Conservation (phyloP, 2,113 vertebrate genomes). For the Onychostoma macrolepis region DNA sequence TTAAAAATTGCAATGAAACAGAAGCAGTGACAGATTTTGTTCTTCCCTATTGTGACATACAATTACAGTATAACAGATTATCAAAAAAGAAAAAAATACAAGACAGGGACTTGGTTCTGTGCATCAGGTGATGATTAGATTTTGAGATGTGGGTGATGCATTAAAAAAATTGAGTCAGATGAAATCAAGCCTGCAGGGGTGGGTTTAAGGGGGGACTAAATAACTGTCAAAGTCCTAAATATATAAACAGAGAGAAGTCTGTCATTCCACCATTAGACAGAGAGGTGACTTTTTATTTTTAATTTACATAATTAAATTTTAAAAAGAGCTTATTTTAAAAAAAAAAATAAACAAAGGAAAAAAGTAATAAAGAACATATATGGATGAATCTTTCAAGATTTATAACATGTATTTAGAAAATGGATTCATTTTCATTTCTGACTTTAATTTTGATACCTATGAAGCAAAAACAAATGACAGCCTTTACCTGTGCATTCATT, state of each 20-base stretch:
- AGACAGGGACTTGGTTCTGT: not conserved
- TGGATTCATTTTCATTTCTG: not conserved
- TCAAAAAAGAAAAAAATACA: not conserved
- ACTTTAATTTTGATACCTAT: too few relatives aligned
- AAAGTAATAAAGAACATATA: not conserved
- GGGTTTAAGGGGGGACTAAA: not conserved
- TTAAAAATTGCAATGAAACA: not conserved
- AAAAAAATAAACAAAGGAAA: too few relatives aligned
- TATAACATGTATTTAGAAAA: not conserved
- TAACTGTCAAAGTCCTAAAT: not conserved
- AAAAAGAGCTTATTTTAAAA: too few relatives aligned
- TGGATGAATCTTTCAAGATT: not conserved
- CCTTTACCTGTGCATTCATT: constrained; percentile 79
- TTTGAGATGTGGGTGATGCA: not conserved
- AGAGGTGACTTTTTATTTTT: not conserved
- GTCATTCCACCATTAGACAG: not conserved
- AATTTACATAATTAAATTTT: not conserved
- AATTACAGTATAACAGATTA: not conserved
- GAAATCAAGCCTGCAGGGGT: not conserved
- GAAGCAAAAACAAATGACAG: not conserved
- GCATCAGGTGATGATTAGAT: not conserved
- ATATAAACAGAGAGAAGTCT: not conserved
- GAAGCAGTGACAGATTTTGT: not conserved
- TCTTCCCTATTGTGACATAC: not conserved
- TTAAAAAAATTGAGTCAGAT: not conserved